A percentile compares a stretch with the other conserved stretches of the same genome.
These are phyloP conservation scores for Cairina moschata DNA, from an alignment of 2,113 vertebrate species.

Conservation along the genomic window DNA sequence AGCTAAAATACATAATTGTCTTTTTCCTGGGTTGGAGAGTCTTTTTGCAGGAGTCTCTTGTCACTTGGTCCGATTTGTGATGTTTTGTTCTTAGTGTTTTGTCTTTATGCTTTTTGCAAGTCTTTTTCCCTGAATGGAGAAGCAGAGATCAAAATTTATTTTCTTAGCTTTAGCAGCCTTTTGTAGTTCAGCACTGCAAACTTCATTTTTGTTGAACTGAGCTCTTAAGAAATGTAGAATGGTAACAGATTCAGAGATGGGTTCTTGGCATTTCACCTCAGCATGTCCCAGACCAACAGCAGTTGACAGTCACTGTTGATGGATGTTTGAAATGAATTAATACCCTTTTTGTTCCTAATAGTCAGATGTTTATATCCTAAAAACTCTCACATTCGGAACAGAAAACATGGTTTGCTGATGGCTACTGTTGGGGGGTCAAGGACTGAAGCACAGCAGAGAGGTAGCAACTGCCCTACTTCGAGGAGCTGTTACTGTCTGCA, in stretches of 20 bases:
- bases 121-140: not conserved
- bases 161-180: not conserved
- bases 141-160: not conserved
- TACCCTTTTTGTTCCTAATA: not conserved
- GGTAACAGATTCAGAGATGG: not conserved
- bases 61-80: not conserved
- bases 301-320: slow-evolving; percentile 26
- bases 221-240: not conserved
- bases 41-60: not conserved
- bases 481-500: not conserved
- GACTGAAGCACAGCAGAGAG: not conserved
- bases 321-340: slow-evolving; percentile 28
- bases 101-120: not conserved
- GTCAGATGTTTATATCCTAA: slow-evolving; percentile 19
- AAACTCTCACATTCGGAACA: not conserved
- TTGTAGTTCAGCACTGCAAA: not conserved
- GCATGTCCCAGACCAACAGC: not conserved
- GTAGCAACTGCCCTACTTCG: not conserved
- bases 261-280: not conserved
- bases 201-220: not conserved
- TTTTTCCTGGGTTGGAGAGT: not conserved
- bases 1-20: not conserved
- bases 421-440: slow-evolving; percentile 15
- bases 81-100: not conserved
- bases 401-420: not conserved